These are phyloP conservation scores for Dione vanillae DNA, from an alignment of 2,888 invertebrate genomes.

Conservation along the genomic window DNA sequence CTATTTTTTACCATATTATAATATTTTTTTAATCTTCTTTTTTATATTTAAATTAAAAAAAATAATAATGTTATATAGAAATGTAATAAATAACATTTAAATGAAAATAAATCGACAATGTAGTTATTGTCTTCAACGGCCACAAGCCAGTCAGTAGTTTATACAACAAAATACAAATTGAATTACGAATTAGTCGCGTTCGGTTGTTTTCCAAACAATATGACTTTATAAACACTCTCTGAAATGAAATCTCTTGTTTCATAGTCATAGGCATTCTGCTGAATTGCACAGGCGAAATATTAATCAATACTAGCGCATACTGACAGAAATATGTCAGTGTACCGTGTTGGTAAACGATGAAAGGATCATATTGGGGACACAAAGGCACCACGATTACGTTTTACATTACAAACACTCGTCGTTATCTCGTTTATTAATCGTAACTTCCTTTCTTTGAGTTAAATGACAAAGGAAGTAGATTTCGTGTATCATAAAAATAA, in stretches of 20 bases:
- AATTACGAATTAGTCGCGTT: not conserved
- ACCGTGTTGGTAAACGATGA: constrained; percentile 8
- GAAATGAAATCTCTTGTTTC: constrained; percentile 5
- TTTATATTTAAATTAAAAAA: not conserved
- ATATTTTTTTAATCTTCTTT: not conserved
- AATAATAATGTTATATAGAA: too few species aligned
- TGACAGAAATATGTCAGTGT: constrained; percentile 17
- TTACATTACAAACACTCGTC: not conserved
- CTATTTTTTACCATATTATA: constrained; percentile 1
- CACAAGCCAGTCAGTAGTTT: not conserved
- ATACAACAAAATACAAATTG: constrained; percentile 5
- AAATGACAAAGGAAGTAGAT: not conserved
- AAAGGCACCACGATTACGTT: not conserved
- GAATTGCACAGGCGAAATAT: constrained; percentile 20
- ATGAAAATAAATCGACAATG: not conserved
- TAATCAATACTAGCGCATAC: constrained; percentile 19
- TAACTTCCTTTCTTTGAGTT: constrained; percentile 17
- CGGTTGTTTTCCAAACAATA: not conserved
- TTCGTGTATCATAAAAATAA: constrained; percentile 8
- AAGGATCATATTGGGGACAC: constrained; percentile 15
- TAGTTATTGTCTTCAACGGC: constrained; percentile 1
- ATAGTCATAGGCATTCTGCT: constrained; percentile 7
- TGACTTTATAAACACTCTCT: constrained; percentile 6
- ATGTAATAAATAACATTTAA: too few species aligned
- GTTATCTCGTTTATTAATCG: constrained; percentile 11